Evolutionary conservation across 2,888 invertebrate species (phyloP).

Genomic region (Hydroisotoma schaefferi): DNA sequence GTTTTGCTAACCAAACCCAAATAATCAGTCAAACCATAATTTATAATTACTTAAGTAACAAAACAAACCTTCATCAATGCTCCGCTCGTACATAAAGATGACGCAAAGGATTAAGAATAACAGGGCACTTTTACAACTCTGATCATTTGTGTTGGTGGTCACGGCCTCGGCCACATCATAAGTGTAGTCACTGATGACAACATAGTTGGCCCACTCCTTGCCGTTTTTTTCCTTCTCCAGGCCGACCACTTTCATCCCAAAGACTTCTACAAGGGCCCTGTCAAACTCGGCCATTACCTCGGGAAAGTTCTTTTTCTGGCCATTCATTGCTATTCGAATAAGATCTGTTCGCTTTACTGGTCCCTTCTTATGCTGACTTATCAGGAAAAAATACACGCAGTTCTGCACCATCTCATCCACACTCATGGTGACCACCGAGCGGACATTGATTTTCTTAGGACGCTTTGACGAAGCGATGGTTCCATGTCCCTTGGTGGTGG

Average conservation of each 20-base stretch:
- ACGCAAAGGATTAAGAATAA: constrained; percentile 32
- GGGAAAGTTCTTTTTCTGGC: constrained; percentile 31
- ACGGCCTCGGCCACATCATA: constrained; percentile 33
- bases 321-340: constrained; percentile 42
- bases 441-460: background rate
- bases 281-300: constrained; percentile 34
- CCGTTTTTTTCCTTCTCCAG: constrained; percentile 24
- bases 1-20: no score
- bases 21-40: background rate
- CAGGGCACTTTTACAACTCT: constrained; percentile 27
- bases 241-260: constrained; percentile 39
- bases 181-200: constrained; percentile 35
- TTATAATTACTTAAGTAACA: background rate
- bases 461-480: background rate
- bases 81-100: constrained; percentile 37
- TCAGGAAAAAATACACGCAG: constrained; percentile 36
- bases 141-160: constrained; percentile 20
- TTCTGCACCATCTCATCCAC: constrained; percentile 44
- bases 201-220: constrained; percentile 18
- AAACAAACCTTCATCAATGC: constrained; percentile 43
- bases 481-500: no score
- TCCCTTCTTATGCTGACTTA: constrained; percentile 39
- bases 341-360: constrained; percentile 43
- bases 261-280: constrained; percentile 29
- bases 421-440: constrained; percentile 13